Percentiles rank a stretch among this genome's conserved stretches.
Evolutionary conservation across 2,113 vertebrate genomes (phyloP).

Genomic region (Antechinus stuartii): DNA sequence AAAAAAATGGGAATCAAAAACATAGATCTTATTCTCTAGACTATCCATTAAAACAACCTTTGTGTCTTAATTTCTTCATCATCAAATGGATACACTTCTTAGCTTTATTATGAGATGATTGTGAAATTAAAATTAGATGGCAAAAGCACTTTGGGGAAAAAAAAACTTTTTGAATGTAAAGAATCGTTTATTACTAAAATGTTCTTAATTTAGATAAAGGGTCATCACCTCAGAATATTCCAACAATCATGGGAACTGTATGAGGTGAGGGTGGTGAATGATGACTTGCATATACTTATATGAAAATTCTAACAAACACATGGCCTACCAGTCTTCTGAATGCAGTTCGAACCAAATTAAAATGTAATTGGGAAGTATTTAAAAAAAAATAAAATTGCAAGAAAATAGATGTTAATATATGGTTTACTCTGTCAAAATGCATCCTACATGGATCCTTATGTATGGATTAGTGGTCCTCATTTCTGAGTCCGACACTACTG

Average conservation of each 20-base stretch:
- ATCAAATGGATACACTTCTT: background rate
- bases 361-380: background rate
- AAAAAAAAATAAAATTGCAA: background rate
- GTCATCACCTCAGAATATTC: background rate
- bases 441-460: background rate
- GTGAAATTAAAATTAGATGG: constrained; percentile 3
- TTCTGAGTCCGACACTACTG: background rate
- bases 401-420: background rate
- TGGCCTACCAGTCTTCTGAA: background rate
- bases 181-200: background rate
- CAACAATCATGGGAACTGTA: background rate
- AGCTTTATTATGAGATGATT: background rate
- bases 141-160: background rate
- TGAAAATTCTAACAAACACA: background rate
- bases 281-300: fast-evolving
- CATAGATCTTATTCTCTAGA: background rate
- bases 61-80: background rate
- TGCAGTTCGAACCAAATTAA: background rate
- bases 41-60: background rate
- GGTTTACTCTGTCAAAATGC: background rate
- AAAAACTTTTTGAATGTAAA: background rate
- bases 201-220: background rate
- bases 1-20: background rate
- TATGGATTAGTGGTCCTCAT: background rate
- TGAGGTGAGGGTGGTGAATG: background rate